Evolutionary conservation across 1,140 invertebrate species (phyloP), one percentile per base, ranked within the genome.

Genomic region (Stegodyphus dumicola): DNA sequence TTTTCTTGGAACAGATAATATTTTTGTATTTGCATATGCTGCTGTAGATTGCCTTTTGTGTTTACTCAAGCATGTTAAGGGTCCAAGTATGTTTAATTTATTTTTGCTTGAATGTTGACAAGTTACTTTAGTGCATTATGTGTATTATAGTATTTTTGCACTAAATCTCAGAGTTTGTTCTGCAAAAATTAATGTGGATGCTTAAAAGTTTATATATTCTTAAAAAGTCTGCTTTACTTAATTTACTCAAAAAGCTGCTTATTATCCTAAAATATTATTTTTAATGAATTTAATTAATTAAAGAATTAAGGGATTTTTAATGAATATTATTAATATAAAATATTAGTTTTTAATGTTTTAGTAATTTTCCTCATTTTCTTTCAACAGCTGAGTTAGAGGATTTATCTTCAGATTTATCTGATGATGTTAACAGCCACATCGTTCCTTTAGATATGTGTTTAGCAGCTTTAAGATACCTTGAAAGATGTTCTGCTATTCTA

Each of bases 41-140:
- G 96, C 96, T 6, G 92, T 98, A 4, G 97, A 98, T 89, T 98
- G 96, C 88, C 96, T 98, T 78, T 90, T 97, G 0, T 98, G 97
- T 90, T 92, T 98, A 6, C 90, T 98, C 9, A 93, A 93, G 88
- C 92, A 86, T 86, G 84, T 86, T 0, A 73, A 73, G 10, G 84
- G 84, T 7, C 84, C 84, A 56, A 52, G 84, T 86, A 73, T 51
- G 66, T 60, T 66, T 33, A 1, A 33, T 33, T 33, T 33, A 3
- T 3, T 33, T 33, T 33, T 33, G 1, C 1, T 33, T 33, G 1
- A 33, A 33, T 1, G 33, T 3, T 33, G 33, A 3, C 33, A 33
- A 33, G 33, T 33, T 33, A 33, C 33, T 33, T 3, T 33, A 33
- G 33, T 33, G 33, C 33, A 33, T 33, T 33, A 33, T 33, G n/a